Percentiles rank a stretch among this genome's conserved stretches.
Conservation (phyloP, 2,888 invertebrate species). For the Drosophila austrosaltans region DNA sequence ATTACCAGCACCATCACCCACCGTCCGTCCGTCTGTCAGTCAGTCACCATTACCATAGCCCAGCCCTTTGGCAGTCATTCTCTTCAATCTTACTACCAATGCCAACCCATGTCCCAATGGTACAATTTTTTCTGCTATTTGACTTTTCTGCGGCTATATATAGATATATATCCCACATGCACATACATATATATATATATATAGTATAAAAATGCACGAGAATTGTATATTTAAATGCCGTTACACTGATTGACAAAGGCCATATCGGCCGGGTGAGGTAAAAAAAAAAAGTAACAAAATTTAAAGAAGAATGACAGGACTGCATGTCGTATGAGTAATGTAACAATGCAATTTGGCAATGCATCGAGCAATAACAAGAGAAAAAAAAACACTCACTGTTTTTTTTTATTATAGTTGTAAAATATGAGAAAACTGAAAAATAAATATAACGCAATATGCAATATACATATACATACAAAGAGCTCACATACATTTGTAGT, state of each 20-base stretch:
- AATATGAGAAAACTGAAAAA: conserved; percentile 13
- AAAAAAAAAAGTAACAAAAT: conserved; percentile 25
- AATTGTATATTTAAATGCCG: conserved; percentile 69
- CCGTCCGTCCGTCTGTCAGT: not conserved
- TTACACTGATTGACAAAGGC: conserved; percentile 72
- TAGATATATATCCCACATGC: not conserved
- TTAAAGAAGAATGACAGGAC: conserved; percentile 25
- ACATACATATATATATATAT: not conserved
- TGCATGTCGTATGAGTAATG: conserved; percentile 71
- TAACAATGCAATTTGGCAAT: conserved; percentile 51
- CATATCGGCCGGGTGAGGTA: conserved; percentile 53
- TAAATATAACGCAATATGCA: conserved; percentile 11
- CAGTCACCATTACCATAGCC: conserved; percentile 2
- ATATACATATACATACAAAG: not conserved
- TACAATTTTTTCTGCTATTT: conserved; percentile 52
- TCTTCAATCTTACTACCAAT: conserved; percentile 6
- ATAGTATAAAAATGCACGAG: conserved; percentile 67
- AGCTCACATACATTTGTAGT: not conserved
- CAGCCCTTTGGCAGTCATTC: not conserved
- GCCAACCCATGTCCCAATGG: conserved; percentile 57
- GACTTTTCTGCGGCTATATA: conserved; percentile 18
- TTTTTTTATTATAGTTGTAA: conserved; percentile 10
- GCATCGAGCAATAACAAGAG: conserved; percentile 22
- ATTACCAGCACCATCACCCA: conserved; percentile 3
- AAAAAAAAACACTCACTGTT: conserved; percentile 6